Evolutionary conservation across 2,888 invertebrate species (phyloP).

Genomic region (Hemistola chrysoprasaria): DNA sequence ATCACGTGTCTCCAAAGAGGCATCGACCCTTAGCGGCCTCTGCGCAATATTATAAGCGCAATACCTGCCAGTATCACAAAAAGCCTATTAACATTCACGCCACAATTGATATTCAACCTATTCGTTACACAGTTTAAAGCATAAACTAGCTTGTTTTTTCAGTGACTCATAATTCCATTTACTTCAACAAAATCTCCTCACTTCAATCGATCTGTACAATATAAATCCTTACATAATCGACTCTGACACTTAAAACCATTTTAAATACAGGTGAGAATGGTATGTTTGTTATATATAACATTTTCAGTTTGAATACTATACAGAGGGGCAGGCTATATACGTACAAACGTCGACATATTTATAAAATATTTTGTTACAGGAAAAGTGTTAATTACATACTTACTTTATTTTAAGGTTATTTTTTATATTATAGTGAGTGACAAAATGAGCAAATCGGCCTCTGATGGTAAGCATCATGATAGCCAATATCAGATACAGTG

Average conservation of each 20-base stretch:
- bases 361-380: slow-evolving; percentile 1
- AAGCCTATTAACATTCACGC: slow-evolving; percentile 32
- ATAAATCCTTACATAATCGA: slow-evolving; percentile 36
- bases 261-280: slow-evolving; percentile 34
- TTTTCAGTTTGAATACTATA: no score
- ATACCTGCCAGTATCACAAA: slow-evolving; percentile 37
- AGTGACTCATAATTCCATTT: background rate
- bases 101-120: slow-evolving; percentile 27
- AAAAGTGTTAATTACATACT: background rate
- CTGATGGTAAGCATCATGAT: no score
- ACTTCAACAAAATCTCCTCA: slow-evolving; percentile 30
- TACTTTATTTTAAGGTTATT: no score
- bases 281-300: slow-evolving; percentile 22
- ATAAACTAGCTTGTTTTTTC: background rate
- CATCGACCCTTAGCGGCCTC: slow-evolving; percentile 80
- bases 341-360: no score
- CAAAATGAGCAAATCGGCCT: no score
- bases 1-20: slow-evolving; percentile 76
- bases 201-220: slow-evolving; percentile 53
- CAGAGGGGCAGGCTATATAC: slow-evolving; percentile 18
- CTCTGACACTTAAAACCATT: slow-evolving; percentile 37
- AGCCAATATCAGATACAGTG: no score
- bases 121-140: background rate
- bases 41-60: slow-evolving; percentile 76
- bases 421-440: no score